Evolutionary conservation across 2,888 invertebrate genomes (phyloP).

Genomic region (Lumbricus terrestris): DNA sequence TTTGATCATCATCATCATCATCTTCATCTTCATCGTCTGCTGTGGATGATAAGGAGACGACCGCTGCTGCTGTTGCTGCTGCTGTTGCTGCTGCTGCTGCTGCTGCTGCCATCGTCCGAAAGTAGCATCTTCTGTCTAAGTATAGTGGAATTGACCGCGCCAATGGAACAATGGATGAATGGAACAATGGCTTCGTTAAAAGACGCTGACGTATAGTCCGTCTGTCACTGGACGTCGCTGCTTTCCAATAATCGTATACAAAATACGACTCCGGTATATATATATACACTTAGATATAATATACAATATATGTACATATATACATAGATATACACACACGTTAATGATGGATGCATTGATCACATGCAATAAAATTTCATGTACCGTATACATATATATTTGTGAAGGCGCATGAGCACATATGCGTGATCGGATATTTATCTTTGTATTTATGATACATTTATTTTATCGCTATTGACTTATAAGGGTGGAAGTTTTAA

Average conservation of each 20-base stretch:
- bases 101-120: not conserved
- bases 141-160: not conserved
- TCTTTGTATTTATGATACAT: not conserved
- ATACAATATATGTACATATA: not conserved
- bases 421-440: not conserved
- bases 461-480: not conserved
- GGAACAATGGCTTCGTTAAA: not conserved
- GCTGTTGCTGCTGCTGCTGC: too few species aligned
- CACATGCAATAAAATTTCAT: too few species aligned
- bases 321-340: too few species aligned
- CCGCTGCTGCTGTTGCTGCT: not conserved
- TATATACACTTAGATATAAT: not conserved
- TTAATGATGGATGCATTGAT: too few species aligned
- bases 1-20: not conserved
- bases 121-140: too few species aligned
- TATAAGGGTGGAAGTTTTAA: not conserved
- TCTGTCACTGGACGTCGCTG: not conserved
- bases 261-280: conserved; percentile 3
- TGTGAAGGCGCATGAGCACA: not conserved
- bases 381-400: not conserved
- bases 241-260: not conserved
- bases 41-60: not conserved
- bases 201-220: not conserved
- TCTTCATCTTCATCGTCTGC: not conserved
- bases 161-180: not conserved